phyloP scores from a whole-genome alignment of 2,888 invertebrate species.

The Spodoptera exigua region DNA sequence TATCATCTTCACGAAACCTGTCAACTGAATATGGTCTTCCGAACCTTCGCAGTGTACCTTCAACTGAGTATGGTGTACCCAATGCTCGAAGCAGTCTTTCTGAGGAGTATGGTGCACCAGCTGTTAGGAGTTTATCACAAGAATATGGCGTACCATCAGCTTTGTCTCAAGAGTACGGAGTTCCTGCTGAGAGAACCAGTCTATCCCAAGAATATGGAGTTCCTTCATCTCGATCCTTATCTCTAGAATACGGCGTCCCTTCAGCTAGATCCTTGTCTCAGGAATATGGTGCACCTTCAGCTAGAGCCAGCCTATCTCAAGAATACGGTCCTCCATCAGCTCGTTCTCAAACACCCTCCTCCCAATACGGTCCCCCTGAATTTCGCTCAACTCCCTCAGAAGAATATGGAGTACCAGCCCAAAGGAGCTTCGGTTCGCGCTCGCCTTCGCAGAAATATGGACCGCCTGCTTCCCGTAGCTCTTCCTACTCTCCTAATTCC shows the following conservation, averaged over 20 bases:
- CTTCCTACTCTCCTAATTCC: constrained; percentile 51
- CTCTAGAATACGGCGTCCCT: constrained; percentile 51
- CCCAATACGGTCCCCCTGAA: constrained; percentile 66
- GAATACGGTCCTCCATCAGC: constrained; percentile 46
- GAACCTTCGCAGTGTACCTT: constrained; percentile 56
- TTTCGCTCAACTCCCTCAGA: constrained; percentile 67
- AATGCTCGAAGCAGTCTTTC: constrained; percentile 42
- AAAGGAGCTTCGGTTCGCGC: constrained; percentile 59
- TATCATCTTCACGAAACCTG: constrained; percentile 47
- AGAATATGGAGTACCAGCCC: constrained; percentile 68
- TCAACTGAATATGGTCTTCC: constrained; percentile 66
- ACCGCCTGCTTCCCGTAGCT: constrained; percentile 59
- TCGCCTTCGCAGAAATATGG: constrained; percentile 67
- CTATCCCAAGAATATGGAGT: constrained; percentile 43
- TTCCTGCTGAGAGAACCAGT: constrained; percentile 26
- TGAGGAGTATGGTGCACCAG: constrained; percentile 27
- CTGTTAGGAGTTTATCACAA: constrained; percentile 35
- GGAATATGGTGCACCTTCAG: constrained; percentile 44
- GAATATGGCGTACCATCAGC: constrained; percentile 48
- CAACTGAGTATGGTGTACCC: constrained; percentile 44
- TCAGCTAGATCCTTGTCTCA: constrained; percentile 28
- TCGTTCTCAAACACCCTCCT: constrained; percentile 54
- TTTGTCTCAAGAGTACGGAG: constrained; percentile 44
- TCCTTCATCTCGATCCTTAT: constrained; percentile 36
- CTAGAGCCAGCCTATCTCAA: constrained; percentile 45